phyloP scores from a whole-genome alignment of 2,888 invertebrate species.

The Eupeodes luniger region DNA sequence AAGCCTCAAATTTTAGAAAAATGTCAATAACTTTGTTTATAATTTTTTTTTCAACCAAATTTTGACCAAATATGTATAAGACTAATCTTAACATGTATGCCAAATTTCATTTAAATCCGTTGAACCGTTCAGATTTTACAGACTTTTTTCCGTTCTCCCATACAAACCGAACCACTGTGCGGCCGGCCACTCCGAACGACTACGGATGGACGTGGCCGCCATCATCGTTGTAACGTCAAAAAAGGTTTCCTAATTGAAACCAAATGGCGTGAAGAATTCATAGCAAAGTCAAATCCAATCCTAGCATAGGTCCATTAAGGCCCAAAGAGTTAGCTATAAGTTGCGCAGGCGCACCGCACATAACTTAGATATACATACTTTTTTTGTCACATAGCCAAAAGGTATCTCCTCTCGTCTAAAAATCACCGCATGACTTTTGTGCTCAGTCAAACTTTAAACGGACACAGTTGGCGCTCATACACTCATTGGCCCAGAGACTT shows the following conservation, averaged over 20 bases:
- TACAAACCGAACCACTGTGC: no score
- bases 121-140: no score
- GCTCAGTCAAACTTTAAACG: slow-evolving; percentile 41
- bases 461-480: background rate
- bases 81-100: no score
- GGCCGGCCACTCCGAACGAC: background rate
- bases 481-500: slow-evolving; percentile 22
- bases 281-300: slow-evolving; percentile 38
- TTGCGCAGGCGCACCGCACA: slow-evolving; percentile 44
- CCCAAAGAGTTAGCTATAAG: slow-evolving; percentile 24
- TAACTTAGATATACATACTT: background rate
- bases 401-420: slow-evolving; percentile 28
- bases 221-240: slow-evolving; percentile 56
- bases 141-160: no score
- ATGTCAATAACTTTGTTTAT: no score
- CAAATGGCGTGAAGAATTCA: slow-evolving; percentile 49
- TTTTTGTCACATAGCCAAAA: slow-evolving; percentile 68
- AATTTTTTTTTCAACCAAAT: no score
- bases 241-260: slow-evolving; percentile 50
- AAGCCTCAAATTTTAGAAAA: no score
- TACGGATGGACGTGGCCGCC: slow-evolving; percentile 3
- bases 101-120: no score
- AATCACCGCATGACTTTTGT: slow-evolving; percentile 25
- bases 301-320: slow-evolving; percentile 20
- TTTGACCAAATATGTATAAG: no score